Evolutionary conservation across 2,888 invertebrate genomes (phyloP).

Genomic region (Acanthoscelides obtectus): DNA sequence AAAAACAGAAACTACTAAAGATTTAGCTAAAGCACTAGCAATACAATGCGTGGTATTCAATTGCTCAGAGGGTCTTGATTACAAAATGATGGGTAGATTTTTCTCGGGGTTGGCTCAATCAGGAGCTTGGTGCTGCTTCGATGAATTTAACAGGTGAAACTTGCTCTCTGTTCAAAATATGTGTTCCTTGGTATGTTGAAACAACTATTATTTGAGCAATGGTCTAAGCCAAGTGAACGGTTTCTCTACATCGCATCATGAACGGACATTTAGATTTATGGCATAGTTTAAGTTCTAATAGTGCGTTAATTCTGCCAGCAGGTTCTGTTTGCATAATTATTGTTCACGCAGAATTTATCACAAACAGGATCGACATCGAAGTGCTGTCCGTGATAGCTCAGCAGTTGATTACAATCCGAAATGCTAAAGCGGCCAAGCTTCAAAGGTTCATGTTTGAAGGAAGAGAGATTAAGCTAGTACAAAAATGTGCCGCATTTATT

Average conservation of each 20-base stretch:
- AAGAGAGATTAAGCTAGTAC: conserved; percentile 76
- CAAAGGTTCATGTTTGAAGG: conserved; percentile 83
- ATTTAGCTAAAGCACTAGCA: conserved; percentile 80
- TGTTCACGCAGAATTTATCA: no score
- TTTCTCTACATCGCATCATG: no score
- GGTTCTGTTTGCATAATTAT: no score
- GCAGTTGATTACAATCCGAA: conserved; percentile 81
- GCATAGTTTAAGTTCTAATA: no score
- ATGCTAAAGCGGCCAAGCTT: conserved; percentile 71
- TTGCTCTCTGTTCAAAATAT: no score
- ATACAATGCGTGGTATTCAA: conserved; percentile 91
- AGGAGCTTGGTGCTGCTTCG: conserved; percentile 91
- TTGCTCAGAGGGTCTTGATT: conserved; percentile 75
- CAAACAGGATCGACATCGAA: conserved; percentile 78
- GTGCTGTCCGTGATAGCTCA: conserved; percentile 87
- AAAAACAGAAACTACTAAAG: conserved; percentile 89
- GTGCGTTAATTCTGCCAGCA: no score
- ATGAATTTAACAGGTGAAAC: conserved; percentile 74
- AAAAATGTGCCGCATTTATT: conserved; percentile 79
- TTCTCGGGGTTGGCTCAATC: conserved; percentile 86
- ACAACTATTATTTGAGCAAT: no score
- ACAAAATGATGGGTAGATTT: conserved; percentile 86
- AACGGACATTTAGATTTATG: no score
- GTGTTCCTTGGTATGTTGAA: no score
- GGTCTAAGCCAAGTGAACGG: no score